A percentile compares a stretch with the other conserved stretches of the same genome.
These are phyloP conservation scores for Reticulitermes lucifugus DNA, from an alignment of 2,888 invertebrate genomes.

Conservation along the genomic window DNA sequence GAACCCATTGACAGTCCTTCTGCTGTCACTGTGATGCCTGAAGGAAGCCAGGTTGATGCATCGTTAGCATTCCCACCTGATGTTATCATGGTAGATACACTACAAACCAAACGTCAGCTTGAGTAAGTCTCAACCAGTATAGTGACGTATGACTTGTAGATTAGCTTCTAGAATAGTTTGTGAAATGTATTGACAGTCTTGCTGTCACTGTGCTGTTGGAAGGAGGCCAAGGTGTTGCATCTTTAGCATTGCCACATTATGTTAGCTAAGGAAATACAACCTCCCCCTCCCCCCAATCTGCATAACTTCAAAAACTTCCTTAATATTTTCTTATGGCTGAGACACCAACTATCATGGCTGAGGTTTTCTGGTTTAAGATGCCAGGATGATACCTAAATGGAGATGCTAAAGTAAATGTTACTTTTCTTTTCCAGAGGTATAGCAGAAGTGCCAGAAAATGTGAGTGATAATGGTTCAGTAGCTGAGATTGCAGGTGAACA, in stretches of 20 bases:
- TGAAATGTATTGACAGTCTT: constrained; percentile 72
- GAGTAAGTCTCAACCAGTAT: constrained; percentile 64
- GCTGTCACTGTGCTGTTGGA: constrained; percentile 51
- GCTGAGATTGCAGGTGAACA: constrained; percentile 56
- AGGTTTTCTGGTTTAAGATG: not conserved
- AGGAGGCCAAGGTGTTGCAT: constrained; percentile 61
- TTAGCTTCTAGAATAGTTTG: constrained; percentile 98
- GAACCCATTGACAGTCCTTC: constrained; percentile 74
- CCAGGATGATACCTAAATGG: no score
- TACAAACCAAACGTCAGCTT: constrained; percentile 63
- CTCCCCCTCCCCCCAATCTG: no score
- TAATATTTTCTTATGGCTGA: no score
- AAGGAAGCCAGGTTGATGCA: constrained; percentile 61
- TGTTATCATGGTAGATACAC: constrained; percentile 59
- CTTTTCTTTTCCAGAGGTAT: constrained; percentile 70
- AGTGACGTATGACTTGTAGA: constrained; percentile 64
- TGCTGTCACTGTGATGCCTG: constrained; percentile 58
- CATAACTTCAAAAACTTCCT: no score
- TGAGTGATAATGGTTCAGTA: constrained; percentile 65
- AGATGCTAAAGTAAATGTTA: no score
- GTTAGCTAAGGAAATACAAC: constrained; percentile 55
- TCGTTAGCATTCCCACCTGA: constrained; percentile 62
- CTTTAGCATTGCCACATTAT: constrained; percentile 60
- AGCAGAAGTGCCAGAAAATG: constrained; percentile 77
- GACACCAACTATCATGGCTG: no score